phyloP scores from a whole-genome alignment of 2,797 vertebrate species.

The Triplophysa yarkandensis region DNA sequence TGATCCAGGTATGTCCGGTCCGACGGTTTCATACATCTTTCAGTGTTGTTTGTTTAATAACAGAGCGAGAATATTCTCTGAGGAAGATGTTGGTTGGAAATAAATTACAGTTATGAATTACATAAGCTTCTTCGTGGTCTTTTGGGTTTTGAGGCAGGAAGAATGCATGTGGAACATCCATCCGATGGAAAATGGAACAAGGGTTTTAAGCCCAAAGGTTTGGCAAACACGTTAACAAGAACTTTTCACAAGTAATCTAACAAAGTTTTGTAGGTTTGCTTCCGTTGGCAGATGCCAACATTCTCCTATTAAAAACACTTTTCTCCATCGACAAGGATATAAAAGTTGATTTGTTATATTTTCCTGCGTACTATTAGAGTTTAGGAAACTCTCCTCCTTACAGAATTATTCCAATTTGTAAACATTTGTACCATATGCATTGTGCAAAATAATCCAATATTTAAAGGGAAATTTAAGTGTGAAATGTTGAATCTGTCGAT shows the following conservation, averaged over 20 bases:
- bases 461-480: no score
- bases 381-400: not conserved
- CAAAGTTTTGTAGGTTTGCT: not conserved
- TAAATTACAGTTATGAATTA: not conserved
- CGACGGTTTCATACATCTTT: slow-evolving; percentile 11
- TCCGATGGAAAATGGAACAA: not conserved
- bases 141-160: not conserved
- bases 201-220: not conserved
- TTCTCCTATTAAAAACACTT: no score
- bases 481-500: no score
- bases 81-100: slow-evolving; percentile 4
- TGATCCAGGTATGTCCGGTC: not conserved
- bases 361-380: not conserved
- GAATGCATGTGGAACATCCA: not conserved
- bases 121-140: not conserved
- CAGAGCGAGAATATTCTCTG: slow-evolving; percentile 2
- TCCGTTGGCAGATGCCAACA: not conserved
- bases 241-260: not conserved
- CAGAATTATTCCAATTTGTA: not conserved
- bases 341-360: not conserved
- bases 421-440: no score
- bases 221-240: not conserved
- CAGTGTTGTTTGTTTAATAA: slow-evolving; percentile 18
- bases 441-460: no score
- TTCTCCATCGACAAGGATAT: no score